Evolutionary conservation across 2,888 invertebrate species (phyloP), one percentile per base, ranked within the genome.

Genomic region (Tenthredo distinguenda): DNA sequence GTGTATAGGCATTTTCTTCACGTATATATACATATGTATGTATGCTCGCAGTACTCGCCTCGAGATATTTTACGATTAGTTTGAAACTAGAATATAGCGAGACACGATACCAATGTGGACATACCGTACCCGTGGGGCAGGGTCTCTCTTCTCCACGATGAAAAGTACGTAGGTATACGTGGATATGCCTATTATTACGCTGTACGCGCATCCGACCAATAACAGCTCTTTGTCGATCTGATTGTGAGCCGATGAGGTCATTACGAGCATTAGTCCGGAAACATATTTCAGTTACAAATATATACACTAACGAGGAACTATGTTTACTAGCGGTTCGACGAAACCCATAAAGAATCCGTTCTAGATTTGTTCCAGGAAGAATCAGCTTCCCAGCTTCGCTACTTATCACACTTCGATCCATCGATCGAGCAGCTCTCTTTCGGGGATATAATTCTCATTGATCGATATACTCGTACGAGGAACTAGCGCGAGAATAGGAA

Each of bases 241-340:
- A 68, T 68, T 68, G 68, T 34, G 34, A 34, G 34, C 6, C 68
- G 68, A 68, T 68, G 68, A 68, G 34, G 68, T 68, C 31, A 68
- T 68, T 68, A 68, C 34, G 34, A 34, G 34, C 34, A 18, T 68
- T 68, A 34, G 68, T 31, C 68, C 68, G 68, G 68, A 68, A 68
- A 68, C 68, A 68, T 68, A 68, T 34, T 68, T 68, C 68, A 68
- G 68, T 34, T 68, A 18, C 26, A 34, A 26, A 68, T 26, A 68
- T 18, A 34, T 26, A 34, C 34, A 68, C 26, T 15, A 34, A 34
- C 34, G 68, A 34, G 68, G 5, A 68, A 31, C 31, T 68, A 68
- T 34, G 68, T 34, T 68, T 34, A 18, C 34, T 34, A 68, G 34
- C 34, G 31, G 34, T 68, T 68, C 18, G 34, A 31, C 68, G 34